Evolutionary conservation across 1,140 invertebrate species (phyloP), one percentile per base, ranked within the genome.

Genomic region (Oreohelix idahoensis): DNA sequence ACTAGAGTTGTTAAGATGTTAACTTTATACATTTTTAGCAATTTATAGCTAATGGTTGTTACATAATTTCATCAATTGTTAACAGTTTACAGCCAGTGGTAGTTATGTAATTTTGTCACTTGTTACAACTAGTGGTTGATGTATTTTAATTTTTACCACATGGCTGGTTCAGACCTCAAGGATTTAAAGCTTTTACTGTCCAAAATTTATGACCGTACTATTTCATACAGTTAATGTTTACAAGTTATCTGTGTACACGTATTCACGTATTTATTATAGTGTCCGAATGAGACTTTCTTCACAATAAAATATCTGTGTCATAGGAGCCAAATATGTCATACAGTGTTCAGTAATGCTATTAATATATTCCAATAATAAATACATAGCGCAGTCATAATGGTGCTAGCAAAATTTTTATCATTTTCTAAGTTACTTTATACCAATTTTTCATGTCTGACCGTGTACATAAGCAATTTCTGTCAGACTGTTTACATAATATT

Each of bases 321-420:
- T 58, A 23, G 5, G n/a, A 58, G 23, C 51, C 8, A 58, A 58
- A 2, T 66, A 35, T 32, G 17, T 66, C 63, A 35, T 66, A 66
- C 26, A 11, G 38, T 39, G 38, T 39, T 42, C 38, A 39, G 23
- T n/a, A 79, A 63, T 79, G 77, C 77, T 66, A 79, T 79, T 79
- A 26, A 79, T 79, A 66, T 79, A 66, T 79, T 66, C 63, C 77
- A 63, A n/a, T 79, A 66, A 79, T 69, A 39, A n/a, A 39, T 36
- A 39, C 13, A 63, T n/a, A 63, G n/a, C 11, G 36, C 10, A 79
- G 75, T 79, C 77, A 58, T 79, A 79, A 79, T 79, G 77, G 77
- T 79, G 77, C 77, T 79, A 79, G 77, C 29, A 32, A 11, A 58
- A 58, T 58, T 26, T 58, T 58, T 58, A 17, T 26, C 26, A 58